Conservation (phyloP, 2,113 vertebrate species). For the Condylura cristata region DNA sequence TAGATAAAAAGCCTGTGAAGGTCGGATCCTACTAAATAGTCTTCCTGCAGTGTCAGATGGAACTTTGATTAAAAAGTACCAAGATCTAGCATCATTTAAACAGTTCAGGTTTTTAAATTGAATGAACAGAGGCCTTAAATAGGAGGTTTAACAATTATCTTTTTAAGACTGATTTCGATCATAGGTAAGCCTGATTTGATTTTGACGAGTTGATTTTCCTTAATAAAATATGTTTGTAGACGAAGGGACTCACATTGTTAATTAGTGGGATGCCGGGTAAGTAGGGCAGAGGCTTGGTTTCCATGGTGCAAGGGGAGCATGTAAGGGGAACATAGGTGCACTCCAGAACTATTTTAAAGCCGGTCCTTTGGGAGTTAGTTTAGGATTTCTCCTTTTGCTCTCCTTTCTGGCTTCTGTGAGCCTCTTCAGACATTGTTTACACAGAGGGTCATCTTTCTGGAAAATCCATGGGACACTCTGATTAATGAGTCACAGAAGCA, state of each 20-base stretch:
- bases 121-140: background rate
- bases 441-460: conserved; percentile 59
- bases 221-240: background rate
- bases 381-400: conserved; percentile 29
- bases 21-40: background rate
- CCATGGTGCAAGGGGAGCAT: background rate
- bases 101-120: background rate
- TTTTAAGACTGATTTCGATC: background rate
- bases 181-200: background rate
- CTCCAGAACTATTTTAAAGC: background rate
- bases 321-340: background rate
- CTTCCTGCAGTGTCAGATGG: background rate
- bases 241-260: background rate
- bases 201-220: background rate
- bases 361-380: background rate
- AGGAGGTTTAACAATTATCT: background rate
- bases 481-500: conserved; percentile 51
- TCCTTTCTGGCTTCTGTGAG: background rate
- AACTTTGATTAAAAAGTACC: background rate
- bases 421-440: conserved; percentile 48
- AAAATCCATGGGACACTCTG: conserved; percentile 52
- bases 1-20: background rate
- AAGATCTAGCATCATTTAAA: background rate
- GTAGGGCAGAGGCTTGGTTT: background rate
- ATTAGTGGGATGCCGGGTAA: background rate